Evolutionary conservation across 1,140 invertebrate genomes (phyloP).

Genomic region (Platyura marginata): DNA sequence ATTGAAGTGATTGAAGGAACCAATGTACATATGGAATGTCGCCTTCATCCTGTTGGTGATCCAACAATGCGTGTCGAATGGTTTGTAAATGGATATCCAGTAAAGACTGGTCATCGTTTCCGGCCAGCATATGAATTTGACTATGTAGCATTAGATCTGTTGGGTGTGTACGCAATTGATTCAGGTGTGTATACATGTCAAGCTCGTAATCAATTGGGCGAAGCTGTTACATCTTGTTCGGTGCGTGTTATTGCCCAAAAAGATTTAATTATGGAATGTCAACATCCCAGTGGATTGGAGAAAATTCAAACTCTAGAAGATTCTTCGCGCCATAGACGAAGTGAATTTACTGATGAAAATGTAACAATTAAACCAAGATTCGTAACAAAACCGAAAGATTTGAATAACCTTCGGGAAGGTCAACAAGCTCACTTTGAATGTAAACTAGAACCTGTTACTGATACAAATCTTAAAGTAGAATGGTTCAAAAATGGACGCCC

Average conservation of each 20-base stretch:
- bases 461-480: constrained; percentile 82
- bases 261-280: constrained; percentile 64
- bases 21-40: constrained; percentile 83
- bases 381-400: constrained; percentile 66
- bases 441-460: constrained; percentile 89
- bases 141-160: constrained; percentile 86
- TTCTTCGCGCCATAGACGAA: constrained; percentile 62
- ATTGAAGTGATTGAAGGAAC: constrained; percentile 81
- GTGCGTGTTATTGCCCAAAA: constrained; percentile 76
- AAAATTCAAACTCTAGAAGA: constrained; percentile 86
- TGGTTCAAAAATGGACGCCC: constrained; percentile 85
- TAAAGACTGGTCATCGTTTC: constrained; percentile 82
- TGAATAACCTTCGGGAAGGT: constrained; percentile 72
- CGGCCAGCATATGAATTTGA: constrained; percentile 94
- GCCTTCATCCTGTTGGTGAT: constrained; percentile 86
- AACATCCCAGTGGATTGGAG: constrained; percentile 71
- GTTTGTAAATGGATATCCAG: constrained; percentile 84
- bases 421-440: constrained; percentile 95
- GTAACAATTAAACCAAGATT: constrained; percentile 67
- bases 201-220: constrained; percentile 77
- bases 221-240: constrained; percentile 84
- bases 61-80: constrained; percentile 91
- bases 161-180: constrained; percentile 92
- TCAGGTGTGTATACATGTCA: constrained; percentile 90
- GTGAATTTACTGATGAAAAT: constrained; percentile 64